Conservation (phyloP, 1,140 invertebrate genomes). For the Meteorus sp. region DNA sequence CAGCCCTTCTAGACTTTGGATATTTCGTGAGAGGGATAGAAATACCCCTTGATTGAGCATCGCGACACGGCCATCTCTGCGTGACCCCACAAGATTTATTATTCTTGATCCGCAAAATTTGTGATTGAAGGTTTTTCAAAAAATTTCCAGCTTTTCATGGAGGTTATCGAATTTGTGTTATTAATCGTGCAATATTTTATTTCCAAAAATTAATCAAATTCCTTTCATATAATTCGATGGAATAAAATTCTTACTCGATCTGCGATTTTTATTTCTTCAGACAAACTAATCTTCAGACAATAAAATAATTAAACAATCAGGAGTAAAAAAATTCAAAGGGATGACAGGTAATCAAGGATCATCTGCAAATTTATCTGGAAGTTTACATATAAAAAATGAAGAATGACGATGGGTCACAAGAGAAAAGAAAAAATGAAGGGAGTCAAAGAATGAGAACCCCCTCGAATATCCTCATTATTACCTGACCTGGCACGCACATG, state of each 20-base stretch:
- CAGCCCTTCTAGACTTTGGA: slow-evolving; percentile 29
- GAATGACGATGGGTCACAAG: no score
- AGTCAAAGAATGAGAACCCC: no score
- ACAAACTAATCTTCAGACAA: no score
- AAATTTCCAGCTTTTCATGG: no score
- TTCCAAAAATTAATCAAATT: no score
- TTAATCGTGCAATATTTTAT: no score
- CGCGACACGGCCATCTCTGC: neutral
- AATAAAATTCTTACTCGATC: no score
- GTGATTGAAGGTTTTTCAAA: neutral
- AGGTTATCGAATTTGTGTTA: no score
- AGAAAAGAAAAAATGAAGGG: slow-evolving; percentile 34
- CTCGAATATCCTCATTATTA: slow-evolving; percentile 45
- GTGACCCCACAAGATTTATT: slow-evolving; percentile 37
- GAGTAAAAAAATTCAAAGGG: no score
- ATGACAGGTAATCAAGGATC: neutral
- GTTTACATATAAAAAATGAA: neutral
- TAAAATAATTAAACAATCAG: no score
- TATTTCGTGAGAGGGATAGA: slow-evolving; percentile 32
- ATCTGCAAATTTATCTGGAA: neutral
- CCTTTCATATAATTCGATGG: no score
- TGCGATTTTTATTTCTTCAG: no score
- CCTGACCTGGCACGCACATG: slow-evolving; percentile 41
- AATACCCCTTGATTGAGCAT: neutral
- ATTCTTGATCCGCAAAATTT: slow-evolving; percentile 31